Conservation (phyloP, 2,888 invertebrate genomes). For the Sphinx pinastri region DNA sequence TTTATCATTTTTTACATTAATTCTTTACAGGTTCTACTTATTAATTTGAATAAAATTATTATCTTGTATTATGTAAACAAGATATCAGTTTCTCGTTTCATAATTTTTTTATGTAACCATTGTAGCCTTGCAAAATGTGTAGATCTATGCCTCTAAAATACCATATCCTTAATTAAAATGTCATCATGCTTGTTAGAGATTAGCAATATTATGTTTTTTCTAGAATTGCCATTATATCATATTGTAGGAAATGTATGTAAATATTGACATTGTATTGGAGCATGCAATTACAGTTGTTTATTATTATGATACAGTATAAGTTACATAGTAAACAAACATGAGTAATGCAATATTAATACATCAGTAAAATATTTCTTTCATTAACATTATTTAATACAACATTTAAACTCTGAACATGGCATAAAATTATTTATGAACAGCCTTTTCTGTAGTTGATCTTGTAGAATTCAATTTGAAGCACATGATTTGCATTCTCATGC, state of each 20-base stretch:
- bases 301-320: slow-evolving; percentile 68
- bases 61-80: too few species aligned
- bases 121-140: too few species aligned
- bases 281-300: slow-evolving; percentile 63
- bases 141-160: too few species aligned
- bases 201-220: not conserved
- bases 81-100: not conserved
- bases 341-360: slow-evolving; percentile 49
- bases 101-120: not conserved
- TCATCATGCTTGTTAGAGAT: too few species aligned
- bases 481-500: not conserved
- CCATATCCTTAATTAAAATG: too few species aligned
- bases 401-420: too few species aligned
- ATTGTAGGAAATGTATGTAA: slow-evolving; percentile 57
- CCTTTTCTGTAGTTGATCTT: too few species aligned
- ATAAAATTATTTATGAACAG: too few species aligned
- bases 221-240: slow-evolving; percentile 48
- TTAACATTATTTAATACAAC: slow-evolving; percentile 28
- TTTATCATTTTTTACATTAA: not conserved
- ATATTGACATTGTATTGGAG: slow-evolving; percentile 60
- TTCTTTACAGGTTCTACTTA: not conserved
- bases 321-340: slow-evolving; percentile 75
- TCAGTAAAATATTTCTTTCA: slow-evolving; percentile 35
- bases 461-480: slow-evolving; percentile 1
- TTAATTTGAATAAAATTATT: not conserved